phyloP scores from a whole-genome alignment of 2,888 invertebrate species.

The Ischnura elegans region DNA sequence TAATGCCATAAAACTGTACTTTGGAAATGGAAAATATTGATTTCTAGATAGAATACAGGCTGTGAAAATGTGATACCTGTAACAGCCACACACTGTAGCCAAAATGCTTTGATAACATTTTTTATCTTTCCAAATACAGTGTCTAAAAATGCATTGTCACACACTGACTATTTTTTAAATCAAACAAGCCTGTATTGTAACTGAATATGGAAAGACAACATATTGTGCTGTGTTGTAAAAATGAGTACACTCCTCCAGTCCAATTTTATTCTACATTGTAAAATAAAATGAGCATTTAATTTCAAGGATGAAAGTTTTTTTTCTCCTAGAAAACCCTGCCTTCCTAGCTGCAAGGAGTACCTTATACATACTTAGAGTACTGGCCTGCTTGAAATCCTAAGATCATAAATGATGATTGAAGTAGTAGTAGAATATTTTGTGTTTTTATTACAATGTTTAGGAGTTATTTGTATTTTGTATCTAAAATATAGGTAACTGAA shows the following conservation, averaged over 20 bases:
- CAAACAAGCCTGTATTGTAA: background rate
- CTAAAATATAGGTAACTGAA: too few species aligned
- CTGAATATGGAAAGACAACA: background rate
- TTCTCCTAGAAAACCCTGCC: too few species aligned
- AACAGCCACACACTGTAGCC: slow-evolving; percentile 6
- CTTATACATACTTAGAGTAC: too few species aligned
- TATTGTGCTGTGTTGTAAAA: background rate
- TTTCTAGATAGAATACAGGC: slow-evolving; percentile 28
- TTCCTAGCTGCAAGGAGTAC: too few species aligned
- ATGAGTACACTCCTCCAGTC: background rate
- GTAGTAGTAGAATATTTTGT: too few species aligned
- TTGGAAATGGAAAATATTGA: background rate
- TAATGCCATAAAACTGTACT: background rate
- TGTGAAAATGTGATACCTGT: slow-evolving; percentile 43
- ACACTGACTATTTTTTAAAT: slow-evolving; percentile 8
- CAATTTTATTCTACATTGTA: slow-evolving; percentile 1
- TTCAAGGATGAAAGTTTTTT: background rate
- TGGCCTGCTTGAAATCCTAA: too few species aligned
- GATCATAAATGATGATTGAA: too few species aligned
- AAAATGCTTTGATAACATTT: slow-evolving; percentile 13
- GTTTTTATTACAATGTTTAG: too few species aligned
- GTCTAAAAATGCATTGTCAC: background rate
- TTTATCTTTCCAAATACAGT: background rate
- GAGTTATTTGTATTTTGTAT: too few species aligned
- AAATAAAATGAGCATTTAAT: slow-evolving; percentile 11